Percentiles rank a stretch among this genome's conserved stretches.
These are phyloP conservation scores for Liparis tanakae DNA, from an alignment of 2,797 vertebrate genomes.

Conservation along the genomic window DNA sequence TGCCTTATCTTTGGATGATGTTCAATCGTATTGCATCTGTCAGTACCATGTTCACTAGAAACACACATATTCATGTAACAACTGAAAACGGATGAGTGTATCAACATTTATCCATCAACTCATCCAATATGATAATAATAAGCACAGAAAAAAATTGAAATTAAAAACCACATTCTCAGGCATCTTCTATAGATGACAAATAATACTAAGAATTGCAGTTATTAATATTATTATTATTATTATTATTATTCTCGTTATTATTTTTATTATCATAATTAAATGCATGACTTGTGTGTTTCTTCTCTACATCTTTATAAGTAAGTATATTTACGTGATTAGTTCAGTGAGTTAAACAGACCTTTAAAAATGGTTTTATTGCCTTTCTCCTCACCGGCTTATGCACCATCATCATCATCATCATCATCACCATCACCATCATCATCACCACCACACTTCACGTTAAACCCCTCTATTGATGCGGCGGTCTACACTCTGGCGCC, in stretches of 20 bases:
- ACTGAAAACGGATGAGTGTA: neutral
- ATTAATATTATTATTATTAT: neutral
- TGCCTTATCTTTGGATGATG: neutral
- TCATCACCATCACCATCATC: neutral
- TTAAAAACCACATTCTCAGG: neutral
- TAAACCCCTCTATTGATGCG: neutral
- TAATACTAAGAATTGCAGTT: neutral
- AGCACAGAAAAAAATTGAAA: neutral
- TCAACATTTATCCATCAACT: neutral
- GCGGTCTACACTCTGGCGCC: neutral
- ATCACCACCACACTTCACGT: neutral
- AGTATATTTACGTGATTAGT: neutral
- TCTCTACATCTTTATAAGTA: too few relatives aligned
- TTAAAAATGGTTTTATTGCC: neutral
- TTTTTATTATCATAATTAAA: neutral
- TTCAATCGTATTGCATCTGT: fast-evolving
- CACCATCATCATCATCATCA: neutral
- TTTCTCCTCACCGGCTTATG: neutral
- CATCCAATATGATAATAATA: neutral
- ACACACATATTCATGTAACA: neutral
- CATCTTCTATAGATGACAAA: neutral
- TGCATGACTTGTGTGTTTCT: neutral
- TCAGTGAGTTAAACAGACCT: neutral
- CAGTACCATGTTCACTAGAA: neutral
- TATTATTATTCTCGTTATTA: neutral